Percentiles rank a stretch among this genome's conserved stretches.
Conservation (phyloP, 2,113 vertebrate genomes). For the Lepus americanus region DNA sequence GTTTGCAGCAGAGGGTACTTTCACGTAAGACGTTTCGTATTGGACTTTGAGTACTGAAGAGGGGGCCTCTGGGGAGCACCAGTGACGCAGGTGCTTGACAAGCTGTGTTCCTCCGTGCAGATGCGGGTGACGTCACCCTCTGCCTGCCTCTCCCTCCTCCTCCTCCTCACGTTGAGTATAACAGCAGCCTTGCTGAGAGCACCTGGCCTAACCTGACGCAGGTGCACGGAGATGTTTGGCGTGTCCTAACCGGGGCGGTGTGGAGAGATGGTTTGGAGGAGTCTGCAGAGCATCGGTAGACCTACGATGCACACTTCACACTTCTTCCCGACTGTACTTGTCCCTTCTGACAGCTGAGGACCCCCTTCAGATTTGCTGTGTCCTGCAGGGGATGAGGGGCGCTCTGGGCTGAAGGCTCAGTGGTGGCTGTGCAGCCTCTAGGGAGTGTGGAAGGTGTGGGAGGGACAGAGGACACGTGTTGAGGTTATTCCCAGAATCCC, state of each 20-base stretch:
- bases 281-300: no score
- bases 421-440: neutral
- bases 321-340: neutral
- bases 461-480: rapidly evolving
- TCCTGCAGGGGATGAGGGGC: no score
- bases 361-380: neutral
- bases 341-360: rapidly evolving
- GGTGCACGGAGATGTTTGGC: neutral
- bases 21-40: neutral
- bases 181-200: neutral
- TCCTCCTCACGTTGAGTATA: neutral
- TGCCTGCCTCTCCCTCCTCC: neutral
- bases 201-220: no score
- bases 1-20: neutral
- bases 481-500: neutral
- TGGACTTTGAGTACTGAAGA: neutral
- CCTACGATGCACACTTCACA: rapidly evolving
- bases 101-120: no score
- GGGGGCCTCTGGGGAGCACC: neutral
- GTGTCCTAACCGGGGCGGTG: no score
- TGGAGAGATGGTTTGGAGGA: no score
- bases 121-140: rapidly evolving
- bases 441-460: neutral
- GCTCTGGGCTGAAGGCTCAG: neutral
- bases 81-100: no score